These are phyloP conservation scores for Nemopilema nomurai DNA, from an alignment of 30 jellyfish, hydroid and myxozoan genomes.

Conservation along the genomic window DNA sequence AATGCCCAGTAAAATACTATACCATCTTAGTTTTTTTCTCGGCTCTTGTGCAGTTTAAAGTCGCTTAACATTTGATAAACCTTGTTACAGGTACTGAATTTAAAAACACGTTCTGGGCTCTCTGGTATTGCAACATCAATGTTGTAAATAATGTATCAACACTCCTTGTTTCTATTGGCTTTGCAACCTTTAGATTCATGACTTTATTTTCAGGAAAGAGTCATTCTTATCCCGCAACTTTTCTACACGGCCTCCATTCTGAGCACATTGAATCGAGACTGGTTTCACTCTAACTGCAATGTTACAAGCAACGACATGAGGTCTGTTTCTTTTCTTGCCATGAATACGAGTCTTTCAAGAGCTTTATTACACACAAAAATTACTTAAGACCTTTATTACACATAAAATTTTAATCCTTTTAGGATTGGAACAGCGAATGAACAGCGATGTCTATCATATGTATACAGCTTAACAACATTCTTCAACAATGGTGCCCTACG, in stretches of 20 bases:
- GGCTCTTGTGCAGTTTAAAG: no score
- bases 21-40: no score
- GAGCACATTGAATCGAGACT: constrained; percentile 37
- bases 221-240: constrained; percentile 82
- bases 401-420: background rate
- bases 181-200: no score
- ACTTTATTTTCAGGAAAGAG: constrained; percentile 64
- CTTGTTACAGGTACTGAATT: no score
- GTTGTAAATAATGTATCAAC: no score
- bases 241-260: constrained; percentile 78
- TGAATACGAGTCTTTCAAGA: background rate
- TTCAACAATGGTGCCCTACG: constrained; percentile 98
- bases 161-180: no score
- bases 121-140: no score
- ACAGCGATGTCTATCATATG: constrained; percentile 74
- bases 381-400: background rate
- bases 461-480: constrained; percentile 78
- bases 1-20: no score
- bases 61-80: no score
- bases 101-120: no score
- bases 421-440: constrained; percentile 85
- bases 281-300: constrained; percentile 70
- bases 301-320: constrained; percentile 77
- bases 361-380: background rate
- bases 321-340: constrained; percentile 18